phyloP scores from a whole-genome alignment of 2,797 vertebrate species.

The Catharus ustulatus region DNA sequence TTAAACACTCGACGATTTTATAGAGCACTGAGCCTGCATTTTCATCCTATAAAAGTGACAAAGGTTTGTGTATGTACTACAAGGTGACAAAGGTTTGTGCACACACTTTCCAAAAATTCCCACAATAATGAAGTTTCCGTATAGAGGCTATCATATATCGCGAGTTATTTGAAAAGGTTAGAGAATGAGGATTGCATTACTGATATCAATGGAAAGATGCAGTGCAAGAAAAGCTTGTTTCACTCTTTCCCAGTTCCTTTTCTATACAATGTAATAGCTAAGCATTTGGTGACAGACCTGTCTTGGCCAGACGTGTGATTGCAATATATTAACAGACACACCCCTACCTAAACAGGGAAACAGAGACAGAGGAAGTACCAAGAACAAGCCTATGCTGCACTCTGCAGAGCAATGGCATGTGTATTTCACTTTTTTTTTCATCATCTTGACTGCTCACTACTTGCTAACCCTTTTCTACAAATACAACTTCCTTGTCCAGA shows the following conservation, averaged over 20 bases:
- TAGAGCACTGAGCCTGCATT: background rate
- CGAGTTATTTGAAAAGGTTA: background rate
- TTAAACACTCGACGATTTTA: background rate
- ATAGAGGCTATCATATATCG: background rate
- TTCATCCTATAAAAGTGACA: background rate
- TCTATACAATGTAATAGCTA: background rate
- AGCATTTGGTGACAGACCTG: background rate
- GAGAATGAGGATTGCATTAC: background rate
- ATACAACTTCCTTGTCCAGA: background rate
- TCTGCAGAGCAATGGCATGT: background rate
- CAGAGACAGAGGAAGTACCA: background rate
- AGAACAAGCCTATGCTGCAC: background rate
- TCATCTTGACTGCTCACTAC: background rate
- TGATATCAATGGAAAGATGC: background rate
- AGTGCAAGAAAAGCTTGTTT: background rate
- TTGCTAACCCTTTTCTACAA: background rate
- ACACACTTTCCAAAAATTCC: rapidly evolving
- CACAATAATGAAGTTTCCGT: background rate
- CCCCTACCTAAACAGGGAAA: background rate
- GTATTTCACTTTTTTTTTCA: background rate
- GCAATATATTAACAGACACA: background rate
- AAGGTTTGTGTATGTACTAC: background rate
- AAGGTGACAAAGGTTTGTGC: background rate
- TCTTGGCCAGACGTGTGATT: background rate
- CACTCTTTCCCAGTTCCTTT: background rate